phyloP scores from a whole-genome alignment of 2,113 vertebrate species.

The Tinamus guttatus region DNA sequence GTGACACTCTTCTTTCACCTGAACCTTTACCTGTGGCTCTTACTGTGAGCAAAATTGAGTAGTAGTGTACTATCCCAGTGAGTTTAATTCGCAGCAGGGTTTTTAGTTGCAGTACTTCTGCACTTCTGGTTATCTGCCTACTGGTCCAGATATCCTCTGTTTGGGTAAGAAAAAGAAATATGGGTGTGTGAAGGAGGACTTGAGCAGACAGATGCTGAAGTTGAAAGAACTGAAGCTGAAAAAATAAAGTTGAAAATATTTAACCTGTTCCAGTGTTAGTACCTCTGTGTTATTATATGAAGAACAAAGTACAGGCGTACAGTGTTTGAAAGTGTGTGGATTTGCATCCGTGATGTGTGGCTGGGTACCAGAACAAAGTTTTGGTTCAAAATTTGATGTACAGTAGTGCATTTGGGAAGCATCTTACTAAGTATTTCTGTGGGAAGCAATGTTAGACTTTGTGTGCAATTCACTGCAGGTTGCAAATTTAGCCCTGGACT shows the following conservation, averaged over 20 bases:
- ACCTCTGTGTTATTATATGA: neutral
- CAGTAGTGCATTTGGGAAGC: neutral
- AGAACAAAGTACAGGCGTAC: accelerated
- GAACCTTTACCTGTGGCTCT: neutral
- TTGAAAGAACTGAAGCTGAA: neutral
- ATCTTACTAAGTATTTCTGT: neutral
- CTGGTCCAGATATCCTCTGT: neutral
- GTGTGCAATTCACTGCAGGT: neutral
- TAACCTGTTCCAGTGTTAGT: neutral
- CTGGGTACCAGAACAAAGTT: neutral
- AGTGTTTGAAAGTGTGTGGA: neutral
- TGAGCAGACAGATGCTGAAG: neutral
- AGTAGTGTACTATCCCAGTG: neutral
- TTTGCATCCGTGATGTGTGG: accelerated
- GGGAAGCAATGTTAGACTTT: neutral
- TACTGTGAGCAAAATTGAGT: slow-evolving; percentile 1
- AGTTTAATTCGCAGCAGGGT: neutral
- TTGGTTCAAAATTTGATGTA: neutral
- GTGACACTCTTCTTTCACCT: neutral
- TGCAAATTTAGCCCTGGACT: neutral
- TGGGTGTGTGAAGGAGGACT: neutral
- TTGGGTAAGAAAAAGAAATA: neutral
- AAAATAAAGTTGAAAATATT: neutral
- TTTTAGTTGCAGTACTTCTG: neutral
- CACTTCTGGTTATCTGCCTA: neutral